These are phyloP conservation scores for Papilio elwesi DNA, from an alignment of 2,888 invertebrate genomes.

Conservation along the genomic window DNA sequence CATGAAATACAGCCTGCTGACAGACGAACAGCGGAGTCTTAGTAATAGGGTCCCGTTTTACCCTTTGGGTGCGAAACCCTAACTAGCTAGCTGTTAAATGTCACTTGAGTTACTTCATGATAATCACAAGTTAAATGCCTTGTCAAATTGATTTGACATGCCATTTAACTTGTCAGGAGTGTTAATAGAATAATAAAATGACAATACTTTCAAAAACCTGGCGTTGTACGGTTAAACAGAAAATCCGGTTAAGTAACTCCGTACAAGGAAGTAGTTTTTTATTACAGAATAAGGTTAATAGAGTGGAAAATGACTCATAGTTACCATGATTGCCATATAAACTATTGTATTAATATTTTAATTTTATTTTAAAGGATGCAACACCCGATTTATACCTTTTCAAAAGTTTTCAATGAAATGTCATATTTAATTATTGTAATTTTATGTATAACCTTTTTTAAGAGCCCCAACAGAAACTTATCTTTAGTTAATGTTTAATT, in stretches of 20 bases:
- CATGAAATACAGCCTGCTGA: too few species aligned
- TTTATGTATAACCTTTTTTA: background rate
- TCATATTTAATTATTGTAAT: background rate
- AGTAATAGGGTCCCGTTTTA: too few species aligned
- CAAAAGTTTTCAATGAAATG: background rate
- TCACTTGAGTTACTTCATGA: too few species aligned
- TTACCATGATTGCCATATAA: background rate
- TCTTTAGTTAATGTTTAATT: too few species aligned
- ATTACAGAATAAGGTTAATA: background rate
- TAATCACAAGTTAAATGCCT: too few species aligned
- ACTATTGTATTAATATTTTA: background rate
- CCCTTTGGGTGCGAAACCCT: too few species aligned
- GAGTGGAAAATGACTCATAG: background rate
- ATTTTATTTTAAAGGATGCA: constrained; percentile 10
- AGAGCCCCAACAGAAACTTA: background rate
- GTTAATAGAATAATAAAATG: too few species aligned
- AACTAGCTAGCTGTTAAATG: too few species aligned
- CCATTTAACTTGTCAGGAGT: too few species aligned
- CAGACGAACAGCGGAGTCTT: too few species aligned
- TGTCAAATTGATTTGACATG: too few species aligned
- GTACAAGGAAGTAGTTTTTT: background rate
- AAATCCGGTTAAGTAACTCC: background rate
- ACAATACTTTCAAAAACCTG: too few species aligned
- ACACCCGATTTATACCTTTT: background rate
- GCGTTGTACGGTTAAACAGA: background rate